Conservation (phyloP, 2,113 vertebrate species). For the Arizona elegans region DNA sequence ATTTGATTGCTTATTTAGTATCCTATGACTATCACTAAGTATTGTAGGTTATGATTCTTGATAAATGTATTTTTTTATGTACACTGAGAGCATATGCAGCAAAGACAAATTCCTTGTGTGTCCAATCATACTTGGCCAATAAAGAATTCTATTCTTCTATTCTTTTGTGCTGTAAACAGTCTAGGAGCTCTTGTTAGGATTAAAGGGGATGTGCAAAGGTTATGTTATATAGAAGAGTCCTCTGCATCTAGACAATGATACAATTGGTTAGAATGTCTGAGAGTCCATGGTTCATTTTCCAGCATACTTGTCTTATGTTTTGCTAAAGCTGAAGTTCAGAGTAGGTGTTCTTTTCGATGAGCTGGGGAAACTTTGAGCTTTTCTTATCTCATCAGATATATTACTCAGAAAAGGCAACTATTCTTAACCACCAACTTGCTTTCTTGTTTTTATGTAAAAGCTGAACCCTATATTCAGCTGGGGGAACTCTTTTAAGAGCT, state of each 20-base stretch:
- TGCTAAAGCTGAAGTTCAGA: neutral
- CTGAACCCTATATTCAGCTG: neutral
- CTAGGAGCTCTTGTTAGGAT: neutral
- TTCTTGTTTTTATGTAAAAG: slow-evolving; percentile 31
- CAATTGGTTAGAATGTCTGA: neutral
- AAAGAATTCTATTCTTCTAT: no score
- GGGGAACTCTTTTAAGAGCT: slow-evolving; percentile 35
- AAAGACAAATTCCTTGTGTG: no score
- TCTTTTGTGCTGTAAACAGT: neutral
- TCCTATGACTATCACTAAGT: no score
- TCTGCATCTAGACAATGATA: neutral
- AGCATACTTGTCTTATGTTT: neutral
- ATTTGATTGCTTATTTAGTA: no score
- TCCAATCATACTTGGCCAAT: no score
- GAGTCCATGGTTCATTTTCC: neutral
- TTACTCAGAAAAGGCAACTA: neutral
- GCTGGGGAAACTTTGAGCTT: slow-evolving; percentile 30
- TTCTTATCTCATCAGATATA: slow-evolving; percentile 33
- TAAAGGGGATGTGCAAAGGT: neutral
- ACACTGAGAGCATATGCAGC: no score
- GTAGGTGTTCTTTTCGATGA: neutral
- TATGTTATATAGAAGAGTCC: neutral
- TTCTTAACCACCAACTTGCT: neutral
- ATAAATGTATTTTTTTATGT: no score
- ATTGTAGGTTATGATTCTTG: no score